Percentiles rank a stretch among this genome's conserved stretches.
phyloP scores from a whole-genome alignment of 2,888 invertebrate genomes.

The Leptinotarsa tumamoca region DNA sequence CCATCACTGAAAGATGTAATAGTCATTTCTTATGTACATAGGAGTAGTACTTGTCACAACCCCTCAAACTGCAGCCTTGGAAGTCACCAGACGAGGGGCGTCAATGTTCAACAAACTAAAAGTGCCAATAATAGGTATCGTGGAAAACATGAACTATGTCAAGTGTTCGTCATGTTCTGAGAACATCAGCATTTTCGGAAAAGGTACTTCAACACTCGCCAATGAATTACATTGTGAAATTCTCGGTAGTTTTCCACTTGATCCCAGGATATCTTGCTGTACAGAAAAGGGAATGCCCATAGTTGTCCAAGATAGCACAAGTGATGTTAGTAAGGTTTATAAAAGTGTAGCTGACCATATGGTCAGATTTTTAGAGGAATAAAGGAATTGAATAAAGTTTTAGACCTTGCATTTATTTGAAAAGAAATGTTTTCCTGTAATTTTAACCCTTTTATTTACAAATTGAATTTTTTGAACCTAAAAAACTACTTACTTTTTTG shows the following conservation, averaged over 20 bases:
- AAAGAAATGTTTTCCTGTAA: not conserved
- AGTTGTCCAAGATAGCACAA: slow-evolving; percentile 74
- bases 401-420: slow-evolving; percentile 4
- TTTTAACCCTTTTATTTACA: too few species aligned
- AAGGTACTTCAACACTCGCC: slow-evolving; percentile 86
- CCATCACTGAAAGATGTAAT: too few species aligned
- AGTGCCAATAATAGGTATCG: slow-evolving; percentile 87
- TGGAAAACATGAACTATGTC: slow-evolving; percentile 90
- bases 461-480: too few species aligned
- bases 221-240: slow-evolving; percentile 75
- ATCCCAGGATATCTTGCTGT: slow-evolving; percentile 75
- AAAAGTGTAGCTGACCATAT: slow-evolving; percentile 55
- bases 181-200: slow-evolving; percentile 98
- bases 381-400: not conserved
- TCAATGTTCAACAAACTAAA: slow-evolving; percentile 88
- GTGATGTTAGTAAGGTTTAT: slow-evolving; percentile 50
- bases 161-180: slow-evolving; percentile 82
- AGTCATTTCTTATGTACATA: not conserved
- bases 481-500: too few species aligned
- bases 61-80: slow-evolving; percentile 88
- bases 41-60: slow-evolving; percentile 93
- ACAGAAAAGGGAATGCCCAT: slow-evolving; percentile 83
- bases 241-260: slow-evolving; percentile 80
- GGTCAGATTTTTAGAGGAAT: slow-evolving; percentile 49
- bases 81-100: slow-evolving; percentile 87